Conservation (phyloP, 2,888 invertebrate species). For the Tenthredo amoena region DNA sequence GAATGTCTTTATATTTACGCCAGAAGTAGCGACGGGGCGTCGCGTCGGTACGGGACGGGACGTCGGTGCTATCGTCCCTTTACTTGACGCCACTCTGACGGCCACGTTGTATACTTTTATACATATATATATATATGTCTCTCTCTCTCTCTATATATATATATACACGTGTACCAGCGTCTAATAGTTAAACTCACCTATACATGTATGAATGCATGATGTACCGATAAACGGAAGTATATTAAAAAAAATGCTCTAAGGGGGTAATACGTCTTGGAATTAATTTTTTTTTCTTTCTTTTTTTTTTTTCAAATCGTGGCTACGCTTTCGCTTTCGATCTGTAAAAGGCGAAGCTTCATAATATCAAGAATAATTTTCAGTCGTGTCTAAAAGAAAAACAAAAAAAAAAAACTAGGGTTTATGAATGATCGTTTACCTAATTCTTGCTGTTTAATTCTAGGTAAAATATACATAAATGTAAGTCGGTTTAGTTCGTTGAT, state of each 20-base stretch:
- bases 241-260: neutral
- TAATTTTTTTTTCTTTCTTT: too few relatives aligned
- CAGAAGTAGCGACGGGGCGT: constrained; percentile 31
- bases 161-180: neutral
- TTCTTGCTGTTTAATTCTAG: too few relatives aligned
- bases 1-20: constrained; percentile 37
- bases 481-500: neutral
- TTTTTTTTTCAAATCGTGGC: too few relatives aligned
- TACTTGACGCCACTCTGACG: constrained; percentile 23
- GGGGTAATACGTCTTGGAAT: too few relatives aligned
- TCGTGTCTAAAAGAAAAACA: too few relatives aligned
- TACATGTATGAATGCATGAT: neutral
- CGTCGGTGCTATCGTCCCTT: constrained; percentile 4
- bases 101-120: constrained; percentile 15
- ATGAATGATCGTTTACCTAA: too few relatives aligned
- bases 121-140: neutral
- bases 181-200: neutral
- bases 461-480: neutral
- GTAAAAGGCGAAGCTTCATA: too few relatives aligned
- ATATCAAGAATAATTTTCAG: too few relatives aligned
- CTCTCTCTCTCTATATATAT: too few relatives aligned
- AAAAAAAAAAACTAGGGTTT: too few relatives aligned
- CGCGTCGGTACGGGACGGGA: neutral
- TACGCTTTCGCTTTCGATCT: too few relatives aligned
- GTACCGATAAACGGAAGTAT: neutral